Percentiles rank a stretch among this genome's conserved stretches.
These are phyloP conservation scores for Calephelis perditalis DNA, from an alignment of 2,888 invertebrate species.

Conservation along the genomic window DNA sequence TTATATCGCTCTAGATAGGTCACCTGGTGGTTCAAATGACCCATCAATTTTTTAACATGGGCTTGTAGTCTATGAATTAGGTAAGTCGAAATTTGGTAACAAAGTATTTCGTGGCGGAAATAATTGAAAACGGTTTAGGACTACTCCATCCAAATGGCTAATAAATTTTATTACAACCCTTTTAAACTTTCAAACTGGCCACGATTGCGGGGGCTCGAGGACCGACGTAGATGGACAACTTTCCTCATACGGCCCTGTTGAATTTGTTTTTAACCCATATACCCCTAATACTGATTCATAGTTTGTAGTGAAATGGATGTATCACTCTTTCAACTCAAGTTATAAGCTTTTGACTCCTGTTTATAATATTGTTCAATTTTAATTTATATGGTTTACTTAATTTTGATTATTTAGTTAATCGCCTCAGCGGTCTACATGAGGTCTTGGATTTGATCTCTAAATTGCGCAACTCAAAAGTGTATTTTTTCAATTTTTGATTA, in stretches of 20 bases:
- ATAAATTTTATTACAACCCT: conserved; percentile 10
- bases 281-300: not conserved
- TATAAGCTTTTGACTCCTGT: not conserved
- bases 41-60: too few relatives aligned
- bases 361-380: too few relatives aligned
- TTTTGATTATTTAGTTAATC: too few relatives aligned
- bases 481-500: too few relatives aligned
- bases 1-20: too few relatives aligned
- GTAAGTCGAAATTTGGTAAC: not conserved
- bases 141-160: not conserved
- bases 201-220: conserved; percentile 6
- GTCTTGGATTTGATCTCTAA: too few relatives aligned
- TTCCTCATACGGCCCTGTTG: not conserved
- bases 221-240: not conserved
- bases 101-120: conserved; percentile 8
- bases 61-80: too few relatives aligned
- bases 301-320: not conserved
- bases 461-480: too few relatives aligned
- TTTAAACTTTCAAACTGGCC: conserved; percentile 6
- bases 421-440: too few relatives aligned
- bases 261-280: conserved; percentile 4
- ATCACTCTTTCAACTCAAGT: not conserved
- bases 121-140: conserved; percentile 2
- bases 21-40: too few relatives aligned
- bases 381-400: too few relatives aligned